These are phyloP conservation scores for Neria commutata DNA, from an alignment of 2,888 invertebrate species.

Conservation along the genomic window DNA sequence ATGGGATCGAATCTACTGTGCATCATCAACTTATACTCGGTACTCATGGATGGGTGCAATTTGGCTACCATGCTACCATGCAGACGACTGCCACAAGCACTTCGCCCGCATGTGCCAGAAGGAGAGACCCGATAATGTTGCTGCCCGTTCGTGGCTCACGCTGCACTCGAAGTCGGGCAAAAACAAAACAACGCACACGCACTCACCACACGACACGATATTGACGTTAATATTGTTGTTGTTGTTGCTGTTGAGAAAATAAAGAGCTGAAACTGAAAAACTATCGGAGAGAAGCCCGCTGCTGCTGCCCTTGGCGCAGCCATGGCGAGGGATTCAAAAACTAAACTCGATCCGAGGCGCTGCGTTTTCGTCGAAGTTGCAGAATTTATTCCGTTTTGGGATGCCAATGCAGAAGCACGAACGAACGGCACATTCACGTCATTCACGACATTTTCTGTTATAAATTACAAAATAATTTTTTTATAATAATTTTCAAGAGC, in stretches of 20 bases:
- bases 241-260: neutral
- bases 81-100: too few relatives aligned
- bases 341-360: conserved; percentile 36
- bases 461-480: conserved; percentile 29
- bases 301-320: conserved; percentile 13
- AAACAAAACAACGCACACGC: conserved; percentile 4
- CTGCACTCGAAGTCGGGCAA: conserved; percentile 26
- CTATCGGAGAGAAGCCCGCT: conserved; percentile 24
- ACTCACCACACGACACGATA: neutral
- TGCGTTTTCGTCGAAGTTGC: conserved; percentile 55
- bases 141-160: conserved; percentile 17
- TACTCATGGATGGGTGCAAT: conserved; percentile 51
- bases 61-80: conserved; percentile 50
- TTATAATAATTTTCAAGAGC: neutral
- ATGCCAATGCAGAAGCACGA: conserved; percentile 60
- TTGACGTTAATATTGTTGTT: too few relatives aligned
- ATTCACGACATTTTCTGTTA: neutral
- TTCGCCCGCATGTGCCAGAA: conserved; percentile 37
- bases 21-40: too few relatives aligned
- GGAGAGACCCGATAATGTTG: conserved; percentile 25
- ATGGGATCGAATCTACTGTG: too few relatives aligned
- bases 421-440: too few relatives aligned
- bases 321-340: conserved; percentile 39
- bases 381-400: conserved; percentile 59
- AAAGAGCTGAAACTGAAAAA: neutral